These are phyloP conservation scores for Corythaixoides concolor DNA, from an alignment of 2,113 vertebrate species.

Conservation along the genomic window DNA sequence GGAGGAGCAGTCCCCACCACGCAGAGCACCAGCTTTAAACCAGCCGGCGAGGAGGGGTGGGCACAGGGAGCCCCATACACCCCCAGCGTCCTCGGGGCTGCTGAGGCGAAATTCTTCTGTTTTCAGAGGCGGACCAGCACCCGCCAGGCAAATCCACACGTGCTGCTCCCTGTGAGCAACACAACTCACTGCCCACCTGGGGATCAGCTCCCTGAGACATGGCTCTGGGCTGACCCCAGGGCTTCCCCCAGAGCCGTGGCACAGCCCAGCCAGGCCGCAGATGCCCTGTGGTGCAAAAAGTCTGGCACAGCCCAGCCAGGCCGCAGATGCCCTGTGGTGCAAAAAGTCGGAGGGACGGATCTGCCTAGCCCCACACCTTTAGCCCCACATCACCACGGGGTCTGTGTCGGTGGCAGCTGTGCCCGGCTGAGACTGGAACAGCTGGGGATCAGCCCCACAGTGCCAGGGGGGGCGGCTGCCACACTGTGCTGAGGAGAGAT, in stretches of 20 bases:
- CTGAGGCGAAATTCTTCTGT: rapidly evolving
- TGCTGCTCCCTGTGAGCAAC: not conserved
- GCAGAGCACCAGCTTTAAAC: not conserved
- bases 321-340: not conserved
- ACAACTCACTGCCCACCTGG: not conserved
- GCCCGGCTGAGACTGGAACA: not conserved
- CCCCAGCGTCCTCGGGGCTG: rapidly evolving
- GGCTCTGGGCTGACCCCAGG: not conserved
- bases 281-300: not conserved
- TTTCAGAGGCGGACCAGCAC: not conserved
- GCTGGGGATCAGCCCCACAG: not conserved
- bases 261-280: not conserved
- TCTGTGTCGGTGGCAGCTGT: not conserved
- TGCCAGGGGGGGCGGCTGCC: not conserved
- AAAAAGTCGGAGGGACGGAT: not conserved
- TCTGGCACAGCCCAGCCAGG: not conserved
- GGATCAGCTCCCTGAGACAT: rapidly evolving
- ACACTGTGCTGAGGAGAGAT: not conserved
- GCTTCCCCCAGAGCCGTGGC: not conserved
- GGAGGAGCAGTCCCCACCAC: not conserved
- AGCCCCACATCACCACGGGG: rapidly evolving
- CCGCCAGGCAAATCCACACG: not conserved
- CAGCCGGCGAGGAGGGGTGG: rapidly evolving
- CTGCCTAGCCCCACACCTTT: not conserved
- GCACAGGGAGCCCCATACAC: not conserved